Evolutionary conservation across 2,888 invertebrate species (phyloP).

Genomic region (Acleris holmiana): DNA sequence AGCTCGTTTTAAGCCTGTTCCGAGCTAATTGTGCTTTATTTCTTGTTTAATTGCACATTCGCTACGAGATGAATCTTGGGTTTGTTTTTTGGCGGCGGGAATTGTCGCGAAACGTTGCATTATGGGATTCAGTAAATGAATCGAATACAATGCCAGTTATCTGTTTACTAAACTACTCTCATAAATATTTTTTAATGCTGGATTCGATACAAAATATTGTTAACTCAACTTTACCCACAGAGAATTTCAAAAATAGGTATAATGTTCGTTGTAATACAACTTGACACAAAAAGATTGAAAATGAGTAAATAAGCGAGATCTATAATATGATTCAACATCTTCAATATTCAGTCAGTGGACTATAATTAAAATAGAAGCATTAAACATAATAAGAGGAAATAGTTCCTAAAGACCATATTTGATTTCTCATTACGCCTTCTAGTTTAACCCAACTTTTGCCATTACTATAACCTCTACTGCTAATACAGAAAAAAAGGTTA

Average conservation of each 20-base stretch:
- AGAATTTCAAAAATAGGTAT: too few relatives aligned
- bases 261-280: too few relatives aligned
- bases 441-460: conserved; percentile 4
- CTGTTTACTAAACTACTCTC: too few relatives aligned
- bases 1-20: conserved; percentile 5
- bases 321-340: too few relatives aligned
- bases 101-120: conserved; percentile 1
- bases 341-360: too few relatives aligned
- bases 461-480: neutral
- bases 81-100: conserved; percentile 1
- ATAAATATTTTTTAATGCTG: too few relatives aligned
- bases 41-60: conserved; percentile 49
- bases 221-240: too few relatives aligned
- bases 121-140: neutral
- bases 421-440: neutral
- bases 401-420: neutral
- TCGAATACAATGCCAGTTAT: neutral
- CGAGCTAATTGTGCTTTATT: conserved; percentile 50
- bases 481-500: conserved; percentile 3
- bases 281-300: too few relatives aligned
- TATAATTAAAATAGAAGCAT: neutral
- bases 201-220: too few relatives aligned
- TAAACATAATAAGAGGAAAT: neutral
- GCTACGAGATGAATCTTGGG: conserved; percentile 31
- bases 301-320: too few relatives aligned